Evolutionary conservation across 2,113 vertebrate species (phyloP).

Genomic region (Aythya baeri): DNA sequence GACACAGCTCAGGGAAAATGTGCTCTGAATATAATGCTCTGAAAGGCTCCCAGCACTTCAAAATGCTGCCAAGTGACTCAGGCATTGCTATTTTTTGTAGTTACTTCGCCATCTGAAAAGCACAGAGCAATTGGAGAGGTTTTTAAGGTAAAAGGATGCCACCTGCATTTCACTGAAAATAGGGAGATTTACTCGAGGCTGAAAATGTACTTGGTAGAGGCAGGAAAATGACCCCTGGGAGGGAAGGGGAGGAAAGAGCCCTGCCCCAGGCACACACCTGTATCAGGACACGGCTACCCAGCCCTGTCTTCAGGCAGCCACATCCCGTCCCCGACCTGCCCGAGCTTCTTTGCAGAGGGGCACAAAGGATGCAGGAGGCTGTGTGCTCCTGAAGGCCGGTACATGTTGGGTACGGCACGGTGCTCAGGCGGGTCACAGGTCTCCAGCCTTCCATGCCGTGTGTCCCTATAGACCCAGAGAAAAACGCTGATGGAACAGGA

Average conservation of each 20-base stretch:
- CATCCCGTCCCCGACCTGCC: neutral
- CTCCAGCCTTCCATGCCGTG: rapidly evolving
- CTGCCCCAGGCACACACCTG: neutral
- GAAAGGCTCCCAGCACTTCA: neutral
- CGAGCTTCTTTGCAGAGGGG: neutral
- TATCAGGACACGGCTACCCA: rapidly evolving
- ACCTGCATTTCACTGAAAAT: neutral
- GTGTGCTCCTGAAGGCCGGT: neutral
- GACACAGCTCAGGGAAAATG: neutral
- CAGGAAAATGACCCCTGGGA: neutral
- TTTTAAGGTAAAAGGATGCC: neutral
- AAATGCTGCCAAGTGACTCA: rapidly evolving
- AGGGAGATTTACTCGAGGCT: neutral
- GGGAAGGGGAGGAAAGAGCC: neutral
- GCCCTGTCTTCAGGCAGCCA: neutral
- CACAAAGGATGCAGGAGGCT: neutral
- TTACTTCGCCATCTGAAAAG: neutral
- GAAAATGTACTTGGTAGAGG: neutral
- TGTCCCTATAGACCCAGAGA: neutral
- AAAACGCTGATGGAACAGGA: neutral
- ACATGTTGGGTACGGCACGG: neutral
- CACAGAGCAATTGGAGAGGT: neutral
- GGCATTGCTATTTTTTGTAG: neutral
- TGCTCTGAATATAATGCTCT: neutral
- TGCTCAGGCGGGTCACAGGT: neutral